These are phyloP conservation scores for Globia sparganii DNA, from an alignment of 2,888 invertebrate genomes.

Conservation along the genomic window DNA sequence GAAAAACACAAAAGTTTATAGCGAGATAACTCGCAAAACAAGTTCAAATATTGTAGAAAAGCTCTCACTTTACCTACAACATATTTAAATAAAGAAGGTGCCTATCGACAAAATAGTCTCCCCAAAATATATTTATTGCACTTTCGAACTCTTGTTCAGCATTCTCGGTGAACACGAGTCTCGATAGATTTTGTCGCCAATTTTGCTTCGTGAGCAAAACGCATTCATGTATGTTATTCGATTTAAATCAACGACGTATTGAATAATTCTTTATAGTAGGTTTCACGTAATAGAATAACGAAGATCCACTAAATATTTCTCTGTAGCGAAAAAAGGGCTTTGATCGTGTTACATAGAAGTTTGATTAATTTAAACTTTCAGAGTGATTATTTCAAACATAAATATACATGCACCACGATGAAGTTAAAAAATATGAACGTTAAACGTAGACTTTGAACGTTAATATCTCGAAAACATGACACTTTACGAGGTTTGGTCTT, in stretches of 20 bases:
- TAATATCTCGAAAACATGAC: background rate
- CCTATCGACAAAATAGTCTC: slow-evolving; percentile 4
- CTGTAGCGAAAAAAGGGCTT: background rate
- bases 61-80: background rate
- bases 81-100: background rate
- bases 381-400: background rate
- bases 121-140: slow-evolving; percentile 25
- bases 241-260: slow-evolving; percentile 41
- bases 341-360: too few species aligned
- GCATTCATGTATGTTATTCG: slow-evolving; percentile 49
- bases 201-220: slow-evolving; percentile 48
- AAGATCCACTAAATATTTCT: background rate
- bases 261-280: slow-evolving; percentile 7
- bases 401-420: background rate
- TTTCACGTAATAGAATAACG: background rate
- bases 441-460: background rate
- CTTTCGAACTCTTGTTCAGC: slow-evolving; percentile 33
- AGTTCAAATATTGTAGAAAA: background rate
- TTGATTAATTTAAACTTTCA: background rate
- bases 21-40: background rate
- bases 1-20: background rate
- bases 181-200: slow-evolving; percentile 39
- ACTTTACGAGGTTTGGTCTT: background rate
- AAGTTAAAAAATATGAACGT: background rate
- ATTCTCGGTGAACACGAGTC: slow-evolving; percentile 6